These are phyloP conservation scores for Lagopus muta DNA, from an alignment of 2,113 vertebrate species.

Conservation along the genomic window DNA sequence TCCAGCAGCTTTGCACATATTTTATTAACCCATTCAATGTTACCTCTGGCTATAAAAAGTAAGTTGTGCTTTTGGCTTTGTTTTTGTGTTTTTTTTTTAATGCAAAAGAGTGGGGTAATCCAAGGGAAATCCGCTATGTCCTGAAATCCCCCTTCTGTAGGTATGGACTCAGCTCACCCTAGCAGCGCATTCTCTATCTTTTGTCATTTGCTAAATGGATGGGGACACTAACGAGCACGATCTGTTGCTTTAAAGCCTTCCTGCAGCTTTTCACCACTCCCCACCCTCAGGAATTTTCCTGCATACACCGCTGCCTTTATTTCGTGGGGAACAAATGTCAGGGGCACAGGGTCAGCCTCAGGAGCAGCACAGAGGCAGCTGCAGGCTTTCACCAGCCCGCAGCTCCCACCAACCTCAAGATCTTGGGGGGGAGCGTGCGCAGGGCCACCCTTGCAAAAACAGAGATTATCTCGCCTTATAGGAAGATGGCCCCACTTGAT, in stretches of 20 bases:
- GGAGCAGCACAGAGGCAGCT: conserved; percentile 60
- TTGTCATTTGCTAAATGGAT: conserved; percentile 44
- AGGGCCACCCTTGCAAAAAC: neutral
- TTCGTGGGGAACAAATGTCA: conserved; percentile 65
- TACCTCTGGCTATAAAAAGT: neutral
- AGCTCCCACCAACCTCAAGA: neutral
- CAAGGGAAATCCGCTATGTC: neutral
- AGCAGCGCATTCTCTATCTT: conserved; percentile 26
- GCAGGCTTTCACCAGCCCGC: conserved; percentile 15
- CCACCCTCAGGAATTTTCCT: conserved; percentile 67
- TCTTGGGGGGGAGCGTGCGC: neutral
- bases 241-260: conserved; percentile 55
- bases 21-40: neutral
- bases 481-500: neutral
- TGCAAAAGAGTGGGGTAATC: neutral
- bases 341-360: conserved; percentile 52
- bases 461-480: neutral
- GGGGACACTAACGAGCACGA: conserved; percentile 51
- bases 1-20: neutral
- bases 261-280: conserved; percentile 14
- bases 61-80: neutral
- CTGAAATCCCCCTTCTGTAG: neutral
- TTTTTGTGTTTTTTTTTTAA: neutral
- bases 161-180: conserved; percentile 1
- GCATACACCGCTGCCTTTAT: conserved; percentile 60